Conservation (phyloP, 2,113 vertebrate genomes). For the Myotis lucifugus region DNA sequence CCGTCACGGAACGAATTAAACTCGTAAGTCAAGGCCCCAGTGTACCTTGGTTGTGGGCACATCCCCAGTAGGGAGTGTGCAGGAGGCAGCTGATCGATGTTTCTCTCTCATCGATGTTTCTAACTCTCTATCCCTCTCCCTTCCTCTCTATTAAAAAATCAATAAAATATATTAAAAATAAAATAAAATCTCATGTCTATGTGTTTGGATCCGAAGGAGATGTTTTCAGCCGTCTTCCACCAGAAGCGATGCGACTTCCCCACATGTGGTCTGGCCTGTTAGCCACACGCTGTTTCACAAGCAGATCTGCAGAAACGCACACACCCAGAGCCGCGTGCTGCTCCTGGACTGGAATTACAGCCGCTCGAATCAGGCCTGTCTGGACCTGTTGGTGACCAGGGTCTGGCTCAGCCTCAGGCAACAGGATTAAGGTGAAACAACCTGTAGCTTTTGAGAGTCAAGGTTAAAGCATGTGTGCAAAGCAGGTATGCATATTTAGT, state of each 20-base stretch:
- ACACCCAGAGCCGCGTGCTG: not conserved
- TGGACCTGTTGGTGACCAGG: not conserved
- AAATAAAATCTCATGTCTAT: not conserved
- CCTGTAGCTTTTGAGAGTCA: not conserved
- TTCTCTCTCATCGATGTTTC: too few species aligned
- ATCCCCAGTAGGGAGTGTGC: too few species aligned
- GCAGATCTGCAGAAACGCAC: not conserved
- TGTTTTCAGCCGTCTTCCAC: not conserved
- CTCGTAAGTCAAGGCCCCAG: too few species aligned
- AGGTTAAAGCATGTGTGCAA: not conserved
- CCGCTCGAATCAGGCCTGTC: not conserved
- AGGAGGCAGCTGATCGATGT: too few species aligned
- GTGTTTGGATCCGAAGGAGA: not conserved
- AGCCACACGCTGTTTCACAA: not conserved
- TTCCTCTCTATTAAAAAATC: too few species aligned
- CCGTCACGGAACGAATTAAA: too few species aligned
- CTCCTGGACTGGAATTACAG: not conserved
- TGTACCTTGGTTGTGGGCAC: too few species aligned
- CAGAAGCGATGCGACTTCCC: not conserved
- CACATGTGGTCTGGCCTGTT: not conserved
- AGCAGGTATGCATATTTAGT: not conserved
- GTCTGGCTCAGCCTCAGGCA: not conserved
- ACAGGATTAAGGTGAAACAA: not conserved
- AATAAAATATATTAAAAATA: too few species aligned
- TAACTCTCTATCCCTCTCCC: too few species aligned